A percentile compares a stretch with the other conserved stretches of the same genome.
These are phyloP conservation scores for Lepilemur ruficaudatus DNA, from an alignment of 2,797 vertebrate genomes.

Conservation along the genomic window DNA sequence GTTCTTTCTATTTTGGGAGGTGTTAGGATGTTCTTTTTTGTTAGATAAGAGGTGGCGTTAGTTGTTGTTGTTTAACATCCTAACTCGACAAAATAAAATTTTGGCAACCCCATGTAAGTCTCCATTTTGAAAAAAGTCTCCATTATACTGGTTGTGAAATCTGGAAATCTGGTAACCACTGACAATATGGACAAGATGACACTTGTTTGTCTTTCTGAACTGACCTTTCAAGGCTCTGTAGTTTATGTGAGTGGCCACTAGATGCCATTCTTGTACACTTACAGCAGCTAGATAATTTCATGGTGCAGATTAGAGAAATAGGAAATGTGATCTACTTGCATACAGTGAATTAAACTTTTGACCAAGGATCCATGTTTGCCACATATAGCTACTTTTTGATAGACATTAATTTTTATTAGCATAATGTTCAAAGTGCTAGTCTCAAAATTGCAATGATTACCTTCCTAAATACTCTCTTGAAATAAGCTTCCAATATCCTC, in stretches of 20 bases:
- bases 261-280: constrained; percentile 36
- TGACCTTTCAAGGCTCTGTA: not conserved
- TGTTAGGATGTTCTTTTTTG: not conserved
- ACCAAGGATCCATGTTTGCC: not conserved
- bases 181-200: not conserved
- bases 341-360: not conserved
- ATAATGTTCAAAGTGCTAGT: not conserved
- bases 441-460: not conserved
- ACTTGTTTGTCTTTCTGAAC: not conserved
- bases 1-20: not conserved
- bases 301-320: not conserved
- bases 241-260: not conserved
- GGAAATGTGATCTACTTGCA: not conserved
- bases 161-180: not conserved
- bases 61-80: not conserved
- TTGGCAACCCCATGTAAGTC: not conserved
- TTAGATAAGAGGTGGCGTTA: not conserved
- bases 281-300: not conserved
- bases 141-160: not conserved
- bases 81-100: not conserved
- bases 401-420: not conserved
- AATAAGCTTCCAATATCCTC: not conserved
- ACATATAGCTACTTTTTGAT: not conserved
- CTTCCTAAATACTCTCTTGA: constrained; percentile 1
- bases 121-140: not conserved